These are phyloP conservation scores for Littorina saxatilis DNA, from an alignment of 1,140 invertebrate genomes.

Conservation along the genomic window DNA sequence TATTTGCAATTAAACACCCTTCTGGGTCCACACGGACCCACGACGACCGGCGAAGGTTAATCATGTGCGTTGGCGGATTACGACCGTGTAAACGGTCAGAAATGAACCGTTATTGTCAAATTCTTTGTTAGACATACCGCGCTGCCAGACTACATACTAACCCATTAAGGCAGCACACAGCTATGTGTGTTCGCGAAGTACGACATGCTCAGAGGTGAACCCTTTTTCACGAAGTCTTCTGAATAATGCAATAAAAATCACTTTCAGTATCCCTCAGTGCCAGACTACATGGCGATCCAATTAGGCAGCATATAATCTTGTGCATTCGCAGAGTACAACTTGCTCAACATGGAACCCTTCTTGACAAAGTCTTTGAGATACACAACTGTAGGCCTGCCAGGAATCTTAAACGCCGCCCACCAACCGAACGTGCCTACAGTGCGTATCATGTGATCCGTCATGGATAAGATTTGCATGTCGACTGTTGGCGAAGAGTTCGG, in stretches of 20 bases:
- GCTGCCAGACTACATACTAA: too few relatives aligned
- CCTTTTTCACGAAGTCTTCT: too few relatives aligned
- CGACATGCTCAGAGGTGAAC: neutral
- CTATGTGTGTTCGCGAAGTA: neutral
- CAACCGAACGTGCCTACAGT: constrained; percentile 62
- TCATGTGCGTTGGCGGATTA: too few relatives aligned
- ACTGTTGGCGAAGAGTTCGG: constrained; percentile 40
- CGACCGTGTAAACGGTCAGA: too few relatives aligned
- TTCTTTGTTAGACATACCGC: too few relatives aligned
- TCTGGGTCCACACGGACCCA: too few relatives aligned
- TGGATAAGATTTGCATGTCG: constrained; percentile 56
- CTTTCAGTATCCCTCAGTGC: too few relatives aligned
- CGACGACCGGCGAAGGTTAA: too few relatives aligned
- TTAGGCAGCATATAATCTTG: neutral
- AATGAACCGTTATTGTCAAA: too few relatives aligned
- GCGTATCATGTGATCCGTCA: constrained; percentile 60
- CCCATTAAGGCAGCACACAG: neutral
- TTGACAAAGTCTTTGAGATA: constrained; percentile 52
- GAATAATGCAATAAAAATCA: too few relatives aligned
- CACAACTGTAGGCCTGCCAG: constrained; percentile 46
- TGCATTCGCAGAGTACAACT: neutral
- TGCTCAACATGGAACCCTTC: constrained; percentile 2
- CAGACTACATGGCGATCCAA: neutral
- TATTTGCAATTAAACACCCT: too few relatives aligned
- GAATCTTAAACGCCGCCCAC: constrained; percentile 60